These are phyloP conservation scores for Anthonomus grandis DNA, from an alignment of 1,140 invertebrate species.

Conservation along the genomic window DNA sequence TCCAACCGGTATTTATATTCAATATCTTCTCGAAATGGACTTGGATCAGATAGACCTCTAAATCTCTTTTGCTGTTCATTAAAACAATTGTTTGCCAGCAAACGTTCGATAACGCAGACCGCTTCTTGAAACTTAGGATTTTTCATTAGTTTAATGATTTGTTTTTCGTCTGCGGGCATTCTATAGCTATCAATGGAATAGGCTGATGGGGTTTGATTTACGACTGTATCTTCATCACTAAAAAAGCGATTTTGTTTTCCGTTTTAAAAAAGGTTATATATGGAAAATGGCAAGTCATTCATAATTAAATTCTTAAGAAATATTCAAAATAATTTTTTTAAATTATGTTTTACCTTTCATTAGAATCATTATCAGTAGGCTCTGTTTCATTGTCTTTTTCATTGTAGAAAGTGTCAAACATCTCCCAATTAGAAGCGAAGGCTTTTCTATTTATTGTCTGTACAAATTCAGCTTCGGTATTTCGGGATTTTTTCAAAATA, in stretches of 20 bases:
- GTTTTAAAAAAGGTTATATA: too few relatives aligned
- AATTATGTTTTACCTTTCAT: slow-evolving; percentile 41
- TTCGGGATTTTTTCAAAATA: slow-evolving; percentile 57
- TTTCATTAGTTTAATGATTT: slow-evolving; percentile 44
- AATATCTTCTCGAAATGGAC: slow-evolving; percentile 56
- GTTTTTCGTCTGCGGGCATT: slow-evolving; percentile 39
- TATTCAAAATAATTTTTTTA: too few relatives aligned
- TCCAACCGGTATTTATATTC: slow-evolving; percentile 62
- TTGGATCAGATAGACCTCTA: slow-evolving; percentile 55
- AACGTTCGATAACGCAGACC: slow-evolving; percentile 60
- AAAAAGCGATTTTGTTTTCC: not conserved
- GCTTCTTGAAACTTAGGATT: slow-evolving; percentile 58
- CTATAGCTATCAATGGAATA: slow-evolving; percentile 36
- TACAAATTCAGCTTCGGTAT: slow-evolving; percentile 55
- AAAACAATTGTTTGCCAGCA: slow-evolving; percentile 65
- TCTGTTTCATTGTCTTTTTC: slow-evolving; percentile 31
- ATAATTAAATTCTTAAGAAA: too few relatives aligned
- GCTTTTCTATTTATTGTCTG: slow-evolving; percentile 55
- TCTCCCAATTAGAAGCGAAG: slow-evolving; percentile 70
- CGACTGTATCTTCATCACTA: slow-evolving; percentile 1
- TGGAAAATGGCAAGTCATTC: too few relatives aligned
- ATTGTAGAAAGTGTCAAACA: slow-evolving; percentile 62
- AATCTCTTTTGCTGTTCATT: slow-evolving; percentile 62
- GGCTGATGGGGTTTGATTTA: slow-evolving; percentile 14
- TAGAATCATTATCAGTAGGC: slow-evolving; percentile 46